These are phyloP conservation scores for Meandrusa payeni DNA, from an alignment of 2,888 invertebrate genomes.

Conservation along the genomic window DNA sequence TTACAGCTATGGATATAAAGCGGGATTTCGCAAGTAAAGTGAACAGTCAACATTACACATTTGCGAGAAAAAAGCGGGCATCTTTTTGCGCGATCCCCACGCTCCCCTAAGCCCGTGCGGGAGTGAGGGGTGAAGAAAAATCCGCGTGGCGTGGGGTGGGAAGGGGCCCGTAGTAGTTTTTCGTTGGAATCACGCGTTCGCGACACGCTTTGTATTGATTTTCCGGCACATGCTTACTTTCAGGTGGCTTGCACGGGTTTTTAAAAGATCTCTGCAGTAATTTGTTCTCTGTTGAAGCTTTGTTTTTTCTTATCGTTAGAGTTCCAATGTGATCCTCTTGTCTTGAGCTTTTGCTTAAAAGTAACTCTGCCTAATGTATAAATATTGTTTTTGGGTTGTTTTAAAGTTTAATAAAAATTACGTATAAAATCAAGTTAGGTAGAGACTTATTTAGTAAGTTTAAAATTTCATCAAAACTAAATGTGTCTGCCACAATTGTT, in stretches of 20 bases:
- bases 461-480: too few species aligned
- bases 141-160: constrained; percentile 49
- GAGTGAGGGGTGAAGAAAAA: constrained; percentile 66
- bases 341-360: too few species aligned
- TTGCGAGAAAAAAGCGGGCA: constrained; percentile 70
- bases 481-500: too few species aligned
- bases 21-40: constrained; percentile 31
- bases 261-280: constrained; percentile 27
- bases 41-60: constrained; percentile 64
- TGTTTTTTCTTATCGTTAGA: too few species aligned
- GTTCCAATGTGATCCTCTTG: too few species aligned
- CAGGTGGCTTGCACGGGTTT: constrained; percentile 55
- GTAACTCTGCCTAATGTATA: too few species aligned
- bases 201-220: constrained; percentile 77
- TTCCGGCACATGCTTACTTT: constrained; percentile 66
- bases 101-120: constrained; percentile 56
- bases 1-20: constrained; percentile 27
- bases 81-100: constrained; percentile 72
- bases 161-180: constrained; percentile 67
- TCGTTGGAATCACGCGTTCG: constrained; percentile 75
- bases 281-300: not conserved
- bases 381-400: too few species aligned
- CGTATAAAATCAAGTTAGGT: too few species aligned
- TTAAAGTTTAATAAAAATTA: too few species aligned
- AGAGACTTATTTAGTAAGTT: too few species aligned